These are phyloP conservation scores for Muscina levida DNA, from an alignment of 2,888 invertebrate genomes.

Conservation along the genomic window DNA sequence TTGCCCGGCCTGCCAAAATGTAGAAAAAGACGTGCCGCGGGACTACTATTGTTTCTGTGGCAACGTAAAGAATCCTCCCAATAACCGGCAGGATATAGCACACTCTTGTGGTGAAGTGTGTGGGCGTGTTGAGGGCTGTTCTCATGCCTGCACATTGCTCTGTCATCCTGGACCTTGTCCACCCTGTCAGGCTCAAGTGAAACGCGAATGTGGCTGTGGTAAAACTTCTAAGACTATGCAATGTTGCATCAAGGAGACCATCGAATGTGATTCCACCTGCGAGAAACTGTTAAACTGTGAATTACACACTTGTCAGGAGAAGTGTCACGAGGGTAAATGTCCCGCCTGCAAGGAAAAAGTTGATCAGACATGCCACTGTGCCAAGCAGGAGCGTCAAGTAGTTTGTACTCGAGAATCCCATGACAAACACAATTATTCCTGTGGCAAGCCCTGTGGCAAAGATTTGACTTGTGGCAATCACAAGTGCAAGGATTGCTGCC, in stretches of 20 bases:
- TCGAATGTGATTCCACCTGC: slow-evolving; percentile 89
- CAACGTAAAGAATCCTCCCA: slow-evolving; percentile 87
- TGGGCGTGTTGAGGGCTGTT: slow-evolving; percentile 81
- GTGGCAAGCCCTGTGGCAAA: slow-evolving; percentile 84
- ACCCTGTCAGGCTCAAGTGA: slow-evolving; percentile 89
- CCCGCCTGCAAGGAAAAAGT: slow-evolving; percentile 85
- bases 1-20: slow-evolving; percentile 97
- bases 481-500: slow-evolving; percentile 85
- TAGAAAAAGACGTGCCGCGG: slow-evolving; percentile 86
- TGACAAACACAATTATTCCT: slow-evolving; percentile 81
- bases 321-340: slow-evolving; percentile 91
- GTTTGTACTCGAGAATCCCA: slow-evolving; percentile 83
- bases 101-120: slow-evolving; percentile 96
- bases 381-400: slow-evolving; percentile 83
- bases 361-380: slow-evolving; percentile 88
- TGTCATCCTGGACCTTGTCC: slow-evolving; percentile 98
- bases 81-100: slow-evolving; percentile 88
- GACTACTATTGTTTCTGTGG: slow-evolving; percentile 96
- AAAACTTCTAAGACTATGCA: slow-evolving; percentile 85
- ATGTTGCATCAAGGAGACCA: slow-evolving; percentile 86
- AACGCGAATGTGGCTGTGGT: slow-evolving; percentile 89
- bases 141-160: slow-evolving; percentile 87
- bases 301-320: slow-evolving; percentile 86
- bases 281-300: slow-evolving; percentile 88
- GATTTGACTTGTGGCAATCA: slow-evolving; percentile 86